These are phyloP conservation scores for Ceyx melanurus DNA, from an alignment of 2,113 vertebrate species.

Conservation along the genomic window DNA sequence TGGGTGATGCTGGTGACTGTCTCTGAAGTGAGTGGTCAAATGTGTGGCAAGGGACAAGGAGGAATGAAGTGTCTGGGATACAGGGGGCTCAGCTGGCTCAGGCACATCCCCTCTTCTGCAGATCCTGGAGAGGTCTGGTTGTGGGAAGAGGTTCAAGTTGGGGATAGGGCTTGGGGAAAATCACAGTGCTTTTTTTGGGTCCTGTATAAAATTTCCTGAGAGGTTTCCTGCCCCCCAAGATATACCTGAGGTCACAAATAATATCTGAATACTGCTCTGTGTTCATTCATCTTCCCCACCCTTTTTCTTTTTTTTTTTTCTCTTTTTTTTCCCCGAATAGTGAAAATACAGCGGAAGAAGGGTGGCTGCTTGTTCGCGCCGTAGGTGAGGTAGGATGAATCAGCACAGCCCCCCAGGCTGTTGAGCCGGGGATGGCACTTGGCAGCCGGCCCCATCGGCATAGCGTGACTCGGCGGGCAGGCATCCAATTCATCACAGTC, in stretches of 20 bases:
- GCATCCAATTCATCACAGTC: slow-evolving; percentile 37
- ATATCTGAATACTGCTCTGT: neutral
- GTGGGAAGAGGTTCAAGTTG: neutral
- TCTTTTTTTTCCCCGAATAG: neutral
- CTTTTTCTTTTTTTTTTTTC: neutral
- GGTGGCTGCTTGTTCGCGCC: neutral
- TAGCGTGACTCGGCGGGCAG: neutral
- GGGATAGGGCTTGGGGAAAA: neutral
- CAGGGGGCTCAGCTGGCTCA: neutral
- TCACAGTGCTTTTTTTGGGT: neutral
- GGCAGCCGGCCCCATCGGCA: neutral
- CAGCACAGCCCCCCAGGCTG: neutral
- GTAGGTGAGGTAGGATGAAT: neutral
- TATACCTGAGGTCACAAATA: neutral
- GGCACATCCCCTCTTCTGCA: neutral
- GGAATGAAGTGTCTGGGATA: neutral
- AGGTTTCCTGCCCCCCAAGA: accelerated
- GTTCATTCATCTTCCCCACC: neutral
- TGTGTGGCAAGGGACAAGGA: accelerated
- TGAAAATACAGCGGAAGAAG: neutral
- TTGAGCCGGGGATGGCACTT: neutral
- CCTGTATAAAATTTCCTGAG: neutral
- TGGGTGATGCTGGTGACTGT: too few relatives aligned
- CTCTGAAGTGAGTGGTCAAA: accelerated
- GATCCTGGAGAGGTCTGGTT: too few relatives aligned